phyloP scores from a whole-genome alignment of 2,888 invertebrate genomes.

The Rotaria magnacalcarata region DNA sequence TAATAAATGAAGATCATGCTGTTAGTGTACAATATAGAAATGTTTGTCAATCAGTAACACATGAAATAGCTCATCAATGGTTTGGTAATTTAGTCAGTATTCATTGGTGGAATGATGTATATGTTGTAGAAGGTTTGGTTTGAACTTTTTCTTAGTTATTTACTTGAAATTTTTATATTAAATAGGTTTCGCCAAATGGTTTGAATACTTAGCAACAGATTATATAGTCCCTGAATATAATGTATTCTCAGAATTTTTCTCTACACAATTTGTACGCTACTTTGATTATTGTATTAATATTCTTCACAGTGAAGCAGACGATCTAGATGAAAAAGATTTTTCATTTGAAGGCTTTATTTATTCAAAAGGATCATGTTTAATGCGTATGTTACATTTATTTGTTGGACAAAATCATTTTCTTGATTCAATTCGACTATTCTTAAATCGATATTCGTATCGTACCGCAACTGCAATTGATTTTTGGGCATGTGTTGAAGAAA shows the following conservation, averaged over 20 bases:
- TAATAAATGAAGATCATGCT: not conserved
- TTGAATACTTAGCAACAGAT: conserved; percentile 33
- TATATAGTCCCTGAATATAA: conserved; percentile 2
- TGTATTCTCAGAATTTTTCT: conserved; percentile 34
- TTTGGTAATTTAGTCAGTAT: conserved; percentile 34
- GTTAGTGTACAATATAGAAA: not conserved
- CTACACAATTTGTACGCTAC: conserved; percentile 25
- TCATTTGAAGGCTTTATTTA: conserved; percentile 35
- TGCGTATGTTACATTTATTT: conserved; percentile 34
- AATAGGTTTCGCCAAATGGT: conserved; percentile 14
- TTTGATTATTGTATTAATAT: conserved; percentile 33
- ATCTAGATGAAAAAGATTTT: conserved; percentile 27
- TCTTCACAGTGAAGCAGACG: conserved; percentile 19
- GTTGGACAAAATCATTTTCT: conserved; percentile 14
- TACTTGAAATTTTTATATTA: not conserved
- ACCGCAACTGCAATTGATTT: conserved; percentile 32
- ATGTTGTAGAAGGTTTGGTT: conserved; percentile 32
- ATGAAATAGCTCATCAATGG: conserved; percentile 37
- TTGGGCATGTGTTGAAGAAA: conserved; percentile 30
- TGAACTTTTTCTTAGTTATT: too few species aligned
- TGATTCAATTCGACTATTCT: not conserved
- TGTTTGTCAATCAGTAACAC: conserved; percentile 34
- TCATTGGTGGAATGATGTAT: conserved; percentile 36
- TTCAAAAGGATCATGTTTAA: conserved; percentile 37
- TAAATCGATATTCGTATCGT: not conserved